These are phyloP conservation scores for Chroicocephalus ridibundus DNA, from an alignment of 2,113 vertebrate genomes.

Conservation along the genomic window DNA sequence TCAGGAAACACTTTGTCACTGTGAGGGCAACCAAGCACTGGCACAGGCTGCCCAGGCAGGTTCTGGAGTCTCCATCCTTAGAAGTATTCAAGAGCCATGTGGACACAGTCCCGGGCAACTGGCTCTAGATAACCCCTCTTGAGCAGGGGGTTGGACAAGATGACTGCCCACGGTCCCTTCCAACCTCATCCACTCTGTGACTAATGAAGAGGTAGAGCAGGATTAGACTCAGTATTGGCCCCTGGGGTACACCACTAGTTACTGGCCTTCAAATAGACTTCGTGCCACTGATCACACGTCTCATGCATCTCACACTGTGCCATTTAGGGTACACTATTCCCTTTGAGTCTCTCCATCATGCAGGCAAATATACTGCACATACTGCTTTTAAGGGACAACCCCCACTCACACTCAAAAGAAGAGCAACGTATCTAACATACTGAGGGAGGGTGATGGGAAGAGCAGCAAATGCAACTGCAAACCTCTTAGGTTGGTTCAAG, in stretches of 20 bases:
- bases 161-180: neutral
- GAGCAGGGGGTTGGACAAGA: neutral
- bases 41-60: neutral
- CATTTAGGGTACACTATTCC: fast-evolving
- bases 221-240: too few species aligned
- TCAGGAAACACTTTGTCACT: neutral
- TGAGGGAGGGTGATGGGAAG: neutral
- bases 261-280: neutral
- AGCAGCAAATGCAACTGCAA: neutral
- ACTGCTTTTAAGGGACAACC: neutral
- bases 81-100: too few species aligned
- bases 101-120: too few species aligned
- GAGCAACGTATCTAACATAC: neutral
- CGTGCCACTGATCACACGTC: fast-evolving
- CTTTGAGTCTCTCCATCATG: neutral
- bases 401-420: neutral
- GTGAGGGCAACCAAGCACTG: neutral
- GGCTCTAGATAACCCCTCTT: too few species aligned
- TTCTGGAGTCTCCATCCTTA: neutral
- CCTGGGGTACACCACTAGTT: neutral
- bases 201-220: neutral
- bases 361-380: fast-evolving
- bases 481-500: neutral
- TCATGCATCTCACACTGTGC: fast-evolving
- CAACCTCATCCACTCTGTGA: neutral